Conservation (phyloP, 1,140 invertebrate genomes). For the Pemphigus obesinymphae region DNA sequence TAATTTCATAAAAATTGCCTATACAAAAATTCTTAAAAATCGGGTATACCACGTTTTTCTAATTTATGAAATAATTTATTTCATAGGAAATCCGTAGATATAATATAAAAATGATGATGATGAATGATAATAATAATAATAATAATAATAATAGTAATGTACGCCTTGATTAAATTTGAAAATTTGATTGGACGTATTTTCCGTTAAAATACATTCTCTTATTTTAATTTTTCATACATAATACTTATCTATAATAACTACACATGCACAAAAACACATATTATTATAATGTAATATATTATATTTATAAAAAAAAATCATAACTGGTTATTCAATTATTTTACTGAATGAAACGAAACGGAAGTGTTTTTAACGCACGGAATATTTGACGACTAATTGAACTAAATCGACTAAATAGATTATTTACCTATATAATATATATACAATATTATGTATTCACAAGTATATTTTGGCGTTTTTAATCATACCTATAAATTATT, state of each 20-base stretch:
- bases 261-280: not conserved
- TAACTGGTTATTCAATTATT: slow-evolving; percentile 12
- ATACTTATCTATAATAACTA: not conserved
- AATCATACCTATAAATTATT: not conserved
- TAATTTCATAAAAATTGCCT: too few species aligned
- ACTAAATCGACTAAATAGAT: too few species aligned
- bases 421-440: too few species aligned
- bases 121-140: too few species aligned
- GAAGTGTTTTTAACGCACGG: not conserved
- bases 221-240: not conserved
- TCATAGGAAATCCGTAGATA: too few species aligned
- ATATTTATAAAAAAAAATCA: not conserved
- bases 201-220: not conserved
- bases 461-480: not conserved
- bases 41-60: too few species aligned
- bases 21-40: too few species aligned
- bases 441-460: not conserved
- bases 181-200: not conserved
- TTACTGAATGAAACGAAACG: not conserved
- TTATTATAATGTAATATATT: not conserved
- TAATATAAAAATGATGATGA: too few species aligned
- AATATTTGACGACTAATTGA: not conserved
- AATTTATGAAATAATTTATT: too few species aligned
- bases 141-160: too few species aligned
- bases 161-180: not conserved